Evolutionary conservation across 2,888 invertebrate genomes (phyloP).

Genomic region (Sylvicola fuscatus): DNA sequence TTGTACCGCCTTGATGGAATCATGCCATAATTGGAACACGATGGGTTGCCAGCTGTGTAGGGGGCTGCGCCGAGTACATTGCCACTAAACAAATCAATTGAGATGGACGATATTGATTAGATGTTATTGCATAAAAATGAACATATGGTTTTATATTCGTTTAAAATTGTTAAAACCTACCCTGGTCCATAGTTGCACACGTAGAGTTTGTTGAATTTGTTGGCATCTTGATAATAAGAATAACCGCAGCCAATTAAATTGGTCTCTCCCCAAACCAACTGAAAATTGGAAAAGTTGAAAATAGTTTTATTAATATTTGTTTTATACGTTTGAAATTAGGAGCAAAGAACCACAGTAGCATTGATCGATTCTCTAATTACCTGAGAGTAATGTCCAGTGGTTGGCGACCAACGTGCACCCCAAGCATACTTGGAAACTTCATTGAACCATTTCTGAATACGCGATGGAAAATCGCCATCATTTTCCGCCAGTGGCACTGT

Average conservation of each 20-base stretch:
- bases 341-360: not conserved
- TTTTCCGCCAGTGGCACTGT: slow-evolving; percentile 34
- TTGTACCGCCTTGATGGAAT: slow-evolving; percentile 48
- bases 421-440: slow-evolving; percentile 49
- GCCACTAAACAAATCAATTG: slow-evolving; percentile 30
- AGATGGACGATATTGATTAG: not conserved
- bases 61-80: slow-evolving; percentile 57
- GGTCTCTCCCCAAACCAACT: slow-evolving; percentile 80
- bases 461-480: slow-evolving; percentile 47
- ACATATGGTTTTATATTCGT: slow-evolving; percentile 2
- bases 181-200: slow-evolving; percentile 74
- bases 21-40: slow-evolving; percentile 48
- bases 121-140: slow-evolving; percentile 5
- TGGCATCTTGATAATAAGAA: slow-evolving; percentile 56
- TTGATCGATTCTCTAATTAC: slow-evolving; percentile 20
- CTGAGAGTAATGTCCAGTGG: slow-evolving; percentile 71
- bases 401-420: slow-evolving; percentile 40
- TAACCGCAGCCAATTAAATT: slow-evolving; percentile 73
- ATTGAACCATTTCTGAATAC: slow-evolving; percentile 62
- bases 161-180: slow-evolving; percentile 20
- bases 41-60: slow-evolving; percentile 52
- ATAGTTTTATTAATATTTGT: slow-evolving; percentile 8
- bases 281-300: slow-evolving; percentile 13
- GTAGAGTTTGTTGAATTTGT: slow-evolving; percentile 63
- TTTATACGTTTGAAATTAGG: not conserved